Evolutionary conservation across 2,113 vertebrate species (phyloP).

Genomic region (Pteronura brasiliensis): DNA sequence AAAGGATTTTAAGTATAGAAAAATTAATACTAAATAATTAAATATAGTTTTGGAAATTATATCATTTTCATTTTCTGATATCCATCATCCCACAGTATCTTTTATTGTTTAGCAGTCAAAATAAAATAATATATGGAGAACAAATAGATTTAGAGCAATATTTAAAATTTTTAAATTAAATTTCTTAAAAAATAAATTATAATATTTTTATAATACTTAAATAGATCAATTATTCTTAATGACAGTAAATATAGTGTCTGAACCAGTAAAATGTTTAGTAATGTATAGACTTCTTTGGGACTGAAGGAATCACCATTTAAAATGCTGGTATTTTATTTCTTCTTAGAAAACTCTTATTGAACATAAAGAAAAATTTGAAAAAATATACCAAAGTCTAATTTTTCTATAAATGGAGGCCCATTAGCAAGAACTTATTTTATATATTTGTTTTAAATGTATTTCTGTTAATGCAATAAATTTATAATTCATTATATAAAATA

Average conservation of each 20-base stretch:
- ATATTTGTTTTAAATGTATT: neutral
- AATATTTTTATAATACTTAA: constrained; percentile 38
- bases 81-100: neutral
- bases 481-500: neutral
- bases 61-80: neutral
- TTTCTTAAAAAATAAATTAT: neutral
- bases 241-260: neutral
- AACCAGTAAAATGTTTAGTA: constrained; percentile 46
- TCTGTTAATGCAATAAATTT: neutral
- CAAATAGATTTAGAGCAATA: constrained; percentile 6
- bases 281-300: constrained; percentile 3
- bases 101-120: constrained; percentile 38
- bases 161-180: neutral
- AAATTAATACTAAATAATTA: neutral
- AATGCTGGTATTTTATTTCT: constrained; percentile 26
- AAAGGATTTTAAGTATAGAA: neutral
- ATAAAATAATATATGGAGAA: constrained; percentile 15
- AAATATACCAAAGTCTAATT: neutral
- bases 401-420: neutral
- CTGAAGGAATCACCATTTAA: constrained; percentile 36
- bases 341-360: neutral
- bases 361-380: neutral
- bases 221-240: constrained; percentile 41
- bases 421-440: neutral
- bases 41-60: neutral